Conservation (phyloP, 2,797 vertebrate species). For the Sebastes glaucus region DNA sequence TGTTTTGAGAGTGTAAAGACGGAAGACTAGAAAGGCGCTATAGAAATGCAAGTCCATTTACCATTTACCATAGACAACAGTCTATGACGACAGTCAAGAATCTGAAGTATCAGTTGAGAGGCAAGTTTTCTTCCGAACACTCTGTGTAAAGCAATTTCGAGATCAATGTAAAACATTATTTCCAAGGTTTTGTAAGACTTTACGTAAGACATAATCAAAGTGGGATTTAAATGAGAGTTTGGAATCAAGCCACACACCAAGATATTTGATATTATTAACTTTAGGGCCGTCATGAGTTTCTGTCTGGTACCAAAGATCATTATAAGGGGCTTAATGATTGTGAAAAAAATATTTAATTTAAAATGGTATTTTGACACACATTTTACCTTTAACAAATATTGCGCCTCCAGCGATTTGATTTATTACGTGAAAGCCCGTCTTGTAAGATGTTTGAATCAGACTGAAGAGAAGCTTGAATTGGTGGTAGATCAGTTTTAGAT, state of each 20-base stretch:
- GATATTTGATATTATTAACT: background rate
- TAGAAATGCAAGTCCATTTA: no score
- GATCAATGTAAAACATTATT: background rate
- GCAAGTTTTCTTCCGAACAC: background rate
- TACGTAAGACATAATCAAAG: background rate
- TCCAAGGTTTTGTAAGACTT: background rate
- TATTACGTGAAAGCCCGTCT: background rate
- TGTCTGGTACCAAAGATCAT: background rate
- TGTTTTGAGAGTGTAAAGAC: background rate
- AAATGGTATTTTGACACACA: no score
- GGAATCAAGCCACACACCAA: background rate
- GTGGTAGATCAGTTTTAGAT: background rate
- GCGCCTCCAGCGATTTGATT: background rate
- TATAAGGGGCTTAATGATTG: background rate
- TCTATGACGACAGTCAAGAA: background rate
- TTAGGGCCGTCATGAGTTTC: background rate
- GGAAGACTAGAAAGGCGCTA: no score
- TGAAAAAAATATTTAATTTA: no score
- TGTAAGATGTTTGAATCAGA: background rate
- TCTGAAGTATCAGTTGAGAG: background rate
- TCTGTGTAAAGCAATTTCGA: background rate
- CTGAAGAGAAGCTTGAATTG: background rate
- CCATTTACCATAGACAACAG: background rate
- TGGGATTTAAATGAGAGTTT: background rate
- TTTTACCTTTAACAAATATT: no score